Conservation (phyloP, 1,140 invertebrate species). For the Cydia splendana region DNA sequence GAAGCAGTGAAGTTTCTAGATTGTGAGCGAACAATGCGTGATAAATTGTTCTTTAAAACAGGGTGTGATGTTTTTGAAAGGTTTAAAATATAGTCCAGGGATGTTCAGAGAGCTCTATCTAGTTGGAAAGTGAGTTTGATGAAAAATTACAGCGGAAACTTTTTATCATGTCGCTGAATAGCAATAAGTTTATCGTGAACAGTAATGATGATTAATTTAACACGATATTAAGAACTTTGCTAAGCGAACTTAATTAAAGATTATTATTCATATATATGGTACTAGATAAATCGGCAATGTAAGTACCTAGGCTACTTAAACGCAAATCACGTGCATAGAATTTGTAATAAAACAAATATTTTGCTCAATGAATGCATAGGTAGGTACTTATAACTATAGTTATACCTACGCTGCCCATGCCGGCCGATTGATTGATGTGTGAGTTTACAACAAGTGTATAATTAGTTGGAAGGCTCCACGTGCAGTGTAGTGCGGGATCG, state of each 20-base stretch:
- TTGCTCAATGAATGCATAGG: slow-evolving; percentile 5
- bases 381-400: background rate
- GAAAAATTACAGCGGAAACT: slow-evolving; percentile 7
- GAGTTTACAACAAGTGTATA: slow-evolving; percentile 59
- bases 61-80: slow-evolving; percentile 21
- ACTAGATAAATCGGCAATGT: too few species aligned
- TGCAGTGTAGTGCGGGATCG: slow-evolving; percentile 48
- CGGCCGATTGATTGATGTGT: slow-evolving; percentile 57
- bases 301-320: background rate
- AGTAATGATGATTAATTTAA: background rate
- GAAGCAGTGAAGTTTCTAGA: slow-evolving; percentile 11
- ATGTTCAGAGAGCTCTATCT: background rate
- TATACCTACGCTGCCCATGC: slow-evolving; percentile 40
- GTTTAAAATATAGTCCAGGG: slow-evolving; percentile 23
- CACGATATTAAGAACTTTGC: background rate
- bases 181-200: background rate
- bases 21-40: slow-evolving; percentile 25
- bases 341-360: slow-evolving; percentile 17
- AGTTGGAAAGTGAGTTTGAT: background rate
- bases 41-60: slow-evolving; percentile 30
- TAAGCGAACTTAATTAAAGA: too few species aligned
- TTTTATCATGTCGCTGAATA: background rate
- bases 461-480: slow-evolving; percentile 58
- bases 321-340: background rate
- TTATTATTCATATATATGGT: too few species aligned